Conservation (phyloP, 1,140 invertebrate genomes). For the Rhopalosiphum maidis region DNA sequence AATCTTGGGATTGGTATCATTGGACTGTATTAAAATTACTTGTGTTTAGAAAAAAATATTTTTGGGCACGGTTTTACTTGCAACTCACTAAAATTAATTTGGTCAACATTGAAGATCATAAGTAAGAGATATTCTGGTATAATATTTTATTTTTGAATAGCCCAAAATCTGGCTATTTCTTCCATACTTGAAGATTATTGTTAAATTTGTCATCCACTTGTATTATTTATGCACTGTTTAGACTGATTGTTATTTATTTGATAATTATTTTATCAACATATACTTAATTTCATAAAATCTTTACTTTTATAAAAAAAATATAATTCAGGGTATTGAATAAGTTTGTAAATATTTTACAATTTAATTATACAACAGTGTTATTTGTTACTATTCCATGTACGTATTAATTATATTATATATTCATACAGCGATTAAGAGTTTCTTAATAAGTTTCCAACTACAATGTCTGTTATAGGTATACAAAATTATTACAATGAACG, state of each 20-base stretch:
- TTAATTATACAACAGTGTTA: no score
- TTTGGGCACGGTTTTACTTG: conserved; percentile 35
- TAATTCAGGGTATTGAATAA: no score
- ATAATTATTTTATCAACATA: neutral
- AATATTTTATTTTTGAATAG: no score
- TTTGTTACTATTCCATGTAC: no score
- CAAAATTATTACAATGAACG: no score
- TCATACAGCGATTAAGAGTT: no score
- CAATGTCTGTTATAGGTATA: no score
- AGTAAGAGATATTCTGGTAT: neutral
- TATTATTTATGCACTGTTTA: neutral
- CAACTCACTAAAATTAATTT: neutral
- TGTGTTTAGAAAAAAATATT: conserved; percentile 37
- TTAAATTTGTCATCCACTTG: neutral
- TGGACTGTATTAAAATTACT: conserved; percentile 50
- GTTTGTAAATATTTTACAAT: no score
- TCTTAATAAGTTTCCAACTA: no score
- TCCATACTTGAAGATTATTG: neutral
- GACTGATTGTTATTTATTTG: neutral
- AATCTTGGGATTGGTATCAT: conserved; percentile 35
- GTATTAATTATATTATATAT: no score
- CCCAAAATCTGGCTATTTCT: neutral
- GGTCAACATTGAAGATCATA: neutral
- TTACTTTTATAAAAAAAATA: neutral
- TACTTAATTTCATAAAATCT: neutral